phyloP scores from a whole-genome alignment of 2,888 invertebrate genomes.

The Dynastes maya region DNA sequence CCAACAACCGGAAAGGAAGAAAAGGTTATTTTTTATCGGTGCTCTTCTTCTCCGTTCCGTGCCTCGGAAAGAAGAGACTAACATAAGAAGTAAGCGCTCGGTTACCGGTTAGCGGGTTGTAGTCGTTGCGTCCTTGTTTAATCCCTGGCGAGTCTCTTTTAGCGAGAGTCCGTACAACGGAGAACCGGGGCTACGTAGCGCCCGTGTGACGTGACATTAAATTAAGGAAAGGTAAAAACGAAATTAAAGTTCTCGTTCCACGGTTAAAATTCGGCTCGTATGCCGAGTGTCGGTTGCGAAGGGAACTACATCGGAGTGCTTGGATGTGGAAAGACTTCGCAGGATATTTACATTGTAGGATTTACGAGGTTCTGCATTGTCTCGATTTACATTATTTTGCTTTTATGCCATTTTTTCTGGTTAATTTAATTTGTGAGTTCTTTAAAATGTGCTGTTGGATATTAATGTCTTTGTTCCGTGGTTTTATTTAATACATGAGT shows the following conservation, averaged over 20 bases:
- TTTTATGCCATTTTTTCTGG: not conserved
- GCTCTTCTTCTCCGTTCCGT: not conserved
- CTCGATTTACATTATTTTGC: not conserved
- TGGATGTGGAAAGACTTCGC: not conserved
- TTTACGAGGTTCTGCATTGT: not conserved
- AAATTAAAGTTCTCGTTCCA: conserved; percentile 32
- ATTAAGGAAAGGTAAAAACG: conserved; percentile 35
- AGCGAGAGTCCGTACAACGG: not conserved
- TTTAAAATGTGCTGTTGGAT: too few relatives aligned
- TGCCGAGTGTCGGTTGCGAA: not conserved
- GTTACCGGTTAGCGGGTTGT: conserved; percentile 14
- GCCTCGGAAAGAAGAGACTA: not conserved
- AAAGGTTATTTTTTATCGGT: conserved; percentile 29
- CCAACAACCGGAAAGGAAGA: conserved; percentile 30
- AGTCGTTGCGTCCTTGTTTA: conserved; percentile 4
- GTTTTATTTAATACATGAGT: too few relatives aligned
- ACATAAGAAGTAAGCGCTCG: not conserved
- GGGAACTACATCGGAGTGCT: not conserved
- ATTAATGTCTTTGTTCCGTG: too few relatives aligned
- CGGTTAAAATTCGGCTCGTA: conserved; percentile 15
- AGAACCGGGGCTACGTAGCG: not conserved
- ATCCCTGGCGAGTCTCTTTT: not conserved
- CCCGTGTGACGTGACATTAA: conserved; percentile 24
- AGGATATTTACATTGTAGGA: not conserved
- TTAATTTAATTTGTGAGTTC: too few relatives aligned